Conservation (phyloP, 2,113 vertebrate species). For the Fulica atra region DNA sequence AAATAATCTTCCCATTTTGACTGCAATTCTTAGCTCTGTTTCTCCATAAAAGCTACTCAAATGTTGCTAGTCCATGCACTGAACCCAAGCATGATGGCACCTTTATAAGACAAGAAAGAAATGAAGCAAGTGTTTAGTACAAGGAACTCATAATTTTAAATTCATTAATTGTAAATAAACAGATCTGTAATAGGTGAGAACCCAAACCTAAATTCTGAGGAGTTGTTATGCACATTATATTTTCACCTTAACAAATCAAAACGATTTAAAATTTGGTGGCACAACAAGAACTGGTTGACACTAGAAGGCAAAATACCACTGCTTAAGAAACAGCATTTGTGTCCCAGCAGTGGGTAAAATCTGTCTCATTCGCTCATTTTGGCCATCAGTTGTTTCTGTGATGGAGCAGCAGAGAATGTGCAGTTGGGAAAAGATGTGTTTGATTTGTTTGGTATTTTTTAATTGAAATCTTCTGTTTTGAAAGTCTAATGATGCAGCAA, state of each 20-base stretch:
- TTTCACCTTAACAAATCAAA: not conserved
- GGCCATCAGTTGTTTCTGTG: not conserved
- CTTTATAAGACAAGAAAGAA: not conserved
- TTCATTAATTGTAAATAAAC: not conserved
- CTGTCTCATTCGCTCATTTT: not conserved
- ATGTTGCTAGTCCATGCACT: not conserved
- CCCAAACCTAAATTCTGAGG: accelerated
- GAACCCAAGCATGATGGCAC: not conserved
- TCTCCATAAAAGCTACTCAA: not conserved
- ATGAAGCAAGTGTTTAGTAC: not conserved
- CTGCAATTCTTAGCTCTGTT: not conserved
- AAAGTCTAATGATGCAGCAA: not conserved
- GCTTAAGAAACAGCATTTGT: not conserved
- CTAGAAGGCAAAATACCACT: not conserved
- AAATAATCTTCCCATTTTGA: not conserved
- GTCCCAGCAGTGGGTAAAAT: not conserved
- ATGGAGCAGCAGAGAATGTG: not conserved
- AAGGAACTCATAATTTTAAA: not conserved
- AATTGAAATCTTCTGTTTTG: not conserved
- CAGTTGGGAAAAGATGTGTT: not conserved
- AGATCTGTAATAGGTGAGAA: not conserved
- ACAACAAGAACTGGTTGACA: not conserved
- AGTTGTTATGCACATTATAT: not conserved
- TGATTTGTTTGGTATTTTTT: not conserved
- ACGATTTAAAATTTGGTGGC: not conserved